Conservation (phyloP, 1,140 invertebrate genomes). For the Asobara japonica region DNA sequence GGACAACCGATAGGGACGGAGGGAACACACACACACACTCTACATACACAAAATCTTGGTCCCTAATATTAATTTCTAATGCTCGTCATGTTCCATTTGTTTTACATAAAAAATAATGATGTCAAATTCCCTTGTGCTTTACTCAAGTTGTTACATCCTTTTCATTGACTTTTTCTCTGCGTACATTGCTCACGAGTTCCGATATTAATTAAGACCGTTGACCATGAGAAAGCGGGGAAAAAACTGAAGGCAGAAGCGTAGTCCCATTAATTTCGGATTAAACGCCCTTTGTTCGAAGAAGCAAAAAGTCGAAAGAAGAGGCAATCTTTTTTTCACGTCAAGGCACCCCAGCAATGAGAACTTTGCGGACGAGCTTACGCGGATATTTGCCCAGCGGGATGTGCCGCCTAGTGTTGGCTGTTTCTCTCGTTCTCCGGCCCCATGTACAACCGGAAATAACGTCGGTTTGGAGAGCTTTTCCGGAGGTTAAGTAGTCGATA, state of each 20-base stretch:
- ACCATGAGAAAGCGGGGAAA: not conserved
- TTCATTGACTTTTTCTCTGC: too few species aligned
- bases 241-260: not conserved
- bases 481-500: constrained; percentile 55
- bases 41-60: too few species aligned
- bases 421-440: not conserved
- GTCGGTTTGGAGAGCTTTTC: constrained; percentile 26
- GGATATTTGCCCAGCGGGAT: not conserved
- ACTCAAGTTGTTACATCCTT: too few species aligned
- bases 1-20: too few species aligned
- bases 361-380: not conserved
- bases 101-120: too few species aligned
- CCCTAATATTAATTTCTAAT: too few species aligned
- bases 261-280: not conserved
- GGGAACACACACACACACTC: too few species aligned
- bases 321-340: not conserved
- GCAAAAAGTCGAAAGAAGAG: not conserved
- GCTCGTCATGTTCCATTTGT: too few species aligned
- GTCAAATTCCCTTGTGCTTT: too few species aligned
- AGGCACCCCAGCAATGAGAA: not conserved
- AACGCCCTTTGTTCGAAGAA: not conserved
- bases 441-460: constrained; percentile 39
- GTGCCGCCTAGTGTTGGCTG: not conserved
- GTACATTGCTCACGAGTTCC: not conserved
- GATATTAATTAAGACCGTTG: not conserved